Base-by-base conservation (phyloP, 2,797 vertebrate genomes). In the Scolopax rusticola region DNA sequence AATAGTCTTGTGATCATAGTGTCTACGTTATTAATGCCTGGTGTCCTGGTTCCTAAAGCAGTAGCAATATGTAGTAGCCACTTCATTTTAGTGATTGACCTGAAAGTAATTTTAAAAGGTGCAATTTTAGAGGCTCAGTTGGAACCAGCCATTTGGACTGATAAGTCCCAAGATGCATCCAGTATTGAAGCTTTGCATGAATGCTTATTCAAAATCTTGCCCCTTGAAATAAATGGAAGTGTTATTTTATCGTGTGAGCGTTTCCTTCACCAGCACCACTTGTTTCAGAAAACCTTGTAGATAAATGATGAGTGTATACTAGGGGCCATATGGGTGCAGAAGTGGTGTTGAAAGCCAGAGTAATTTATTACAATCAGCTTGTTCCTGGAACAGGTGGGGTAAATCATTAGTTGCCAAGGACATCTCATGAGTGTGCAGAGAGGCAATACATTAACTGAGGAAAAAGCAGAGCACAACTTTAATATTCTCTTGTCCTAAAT, bases 331-430 rank as follows among this genome's bases (percentile, higher is more conserved):
- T 84, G 81, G 89, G 50, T 90, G 36, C n/a, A 77, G 59, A 68
- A 92, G 51, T 57, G 27, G n/a, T 48, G 59, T 87, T 74, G 87
- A 96, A 96, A 94, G 84, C 56, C 90, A 80, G 59, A 76, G 68
- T 71, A 70, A 91, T 95, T 97, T 94, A 94, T 95, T 96, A 82
- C 41, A 89, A 85, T 90, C 85, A 63, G 53, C 93, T 94, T 96
- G 87, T 90, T 94, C 69, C 78, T 77, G 93, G 74, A 95, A 90
- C 85, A 92, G 84, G 91, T 95, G 73, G 45, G 83, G 79, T 89
- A 93, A 94, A 74, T 97, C 73, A 96, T 85, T 95, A 90, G 54
- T 90, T 96, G 56, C 74, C 92, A 94, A 93, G 94, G 84, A 23
- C 84, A 92, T 81, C 65, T 89, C 70, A 70, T 56, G 50, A 88